Percentiles rank a stretch among this genome's conserved stretches.
Evolutionary conservation across 2,888 invertebrate genomes (phyloP).

Genomic region (Incurvaria masculella): DNA sequence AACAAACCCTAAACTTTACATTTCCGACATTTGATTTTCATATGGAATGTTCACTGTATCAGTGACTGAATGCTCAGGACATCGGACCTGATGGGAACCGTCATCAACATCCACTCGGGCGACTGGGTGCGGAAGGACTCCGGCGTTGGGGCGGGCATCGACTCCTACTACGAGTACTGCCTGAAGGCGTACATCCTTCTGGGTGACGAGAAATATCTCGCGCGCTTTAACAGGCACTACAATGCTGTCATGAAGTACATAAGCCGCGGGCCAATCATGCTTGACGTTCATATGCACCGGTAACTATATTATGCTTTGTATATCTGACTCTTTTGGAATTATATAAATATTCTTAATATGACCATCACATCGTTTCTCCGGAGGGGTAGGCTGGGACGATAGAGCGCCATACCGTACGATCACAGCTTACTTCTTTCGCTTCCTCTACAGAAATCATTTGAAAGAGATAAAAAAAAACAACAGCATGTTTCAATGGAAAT

Average conservation of each 20-base stretch:
- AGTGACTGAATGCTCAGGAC: slow-evolving; percentile 27
- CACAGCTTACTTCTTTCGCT: no score
- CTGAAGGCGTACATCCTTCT: slow-evolving; percentile 96
- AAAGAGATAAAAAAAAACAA: no score
- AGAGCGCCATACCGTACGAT: no score
- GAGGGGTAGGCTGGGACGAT: no score
- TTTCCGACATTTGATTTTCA: no score
- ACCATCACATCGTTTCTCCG: not conserved
- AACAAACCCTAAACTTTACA: no score
- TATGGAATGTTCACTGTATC: no score
- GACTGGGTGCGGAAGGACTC: slow-evolving; percentile 97
- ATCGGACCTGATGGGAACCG: slow-evolving; percentile 94
- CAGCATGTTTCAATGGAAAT: no score
- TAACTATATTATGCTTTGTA: slow-evolving; percentile 16
- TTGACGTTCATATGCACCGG: slow-evolving; percentile 95
- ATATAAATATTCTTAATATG: no score
- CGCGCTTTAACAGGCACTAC: slow-evolving; percentile 93
- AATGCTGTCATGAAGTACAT: slow-evolving; percentile 97
- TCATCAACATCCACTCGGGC: slow-evolving; percentile 95
- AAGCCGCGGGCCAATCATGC: slow-evolving; percentile 89
- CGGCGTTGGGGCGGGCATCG: slow-evolving; percentile 98
- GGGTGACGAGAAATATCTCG: slow-evolving; percentile 90
- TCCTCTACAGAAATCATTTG: no score
- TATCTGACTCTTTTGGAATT: no score
- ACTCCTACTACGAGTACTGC: slow-evolving; percentile 98